Evolutionary conservation across 1,140 invertebrate genomes (phyloP).

Genomic region (Drosophila nebulosa): DNA sequence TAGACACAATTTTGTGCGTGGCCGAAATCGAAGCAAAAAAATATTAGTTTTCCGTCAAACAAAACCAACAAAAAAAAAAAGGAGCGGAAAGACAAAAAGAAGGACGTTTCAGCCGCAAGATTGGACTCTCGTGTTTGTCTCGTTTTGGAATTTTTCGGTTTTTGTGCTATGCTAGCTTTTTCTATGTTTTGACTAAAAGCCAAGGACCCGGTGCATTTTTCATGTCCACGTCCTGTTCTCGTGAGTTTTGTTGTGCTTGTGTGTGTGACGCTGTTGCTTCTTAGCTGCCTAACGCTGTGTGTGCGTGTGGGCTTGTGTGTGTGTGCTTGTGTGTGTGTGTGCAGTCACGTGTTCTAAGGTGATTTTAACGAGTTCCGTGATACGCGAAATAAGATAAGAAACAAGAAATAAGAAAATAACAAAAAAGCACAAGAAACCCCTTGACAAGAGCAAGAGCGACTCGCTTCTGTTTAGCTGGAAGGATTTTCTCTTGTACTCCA

Average conservation of each 20-base stretch:
- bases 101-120: constrained; percentile 30
- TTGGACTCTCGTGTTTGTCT: constrained; percentile 29
- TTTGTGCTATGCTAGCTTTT: constrained; percentile 30
- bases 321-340: constrained; percentile 25
- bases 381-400: constrained; percentile 75
- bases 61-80: constrained; percentile 22
- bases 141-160: constrained; percentile 16
- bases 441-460: constrained; percentile 11
- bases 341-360: constrained; percentile 75
- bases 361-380: constrained; percentile 78
- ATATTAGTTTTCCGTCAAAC: neutral
- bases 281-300: neutral
- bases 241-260: constrained; percentile 11
- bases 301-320: neutral
- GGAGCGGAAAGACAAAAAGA: constrained; percentile 12
- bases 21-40: constrained; percentile 6
- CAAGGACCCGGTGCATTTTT: constrained; percentile 36
- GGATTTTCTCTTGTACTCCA: constrained; percentile 12
- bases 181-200: constrained; percentile 45
- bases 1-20: constrained; percentile 13
- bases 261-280: constrained; percentile 43
- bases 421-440: constrained; percentile 6
- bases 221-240: neutral
- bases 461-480: constrained; percentile 6
- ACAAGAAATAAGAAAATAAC: constrained; percentile 16